Conservation (phyloP, 2,113 vertebrate species). For the Percopsis transmontana region DNA sequence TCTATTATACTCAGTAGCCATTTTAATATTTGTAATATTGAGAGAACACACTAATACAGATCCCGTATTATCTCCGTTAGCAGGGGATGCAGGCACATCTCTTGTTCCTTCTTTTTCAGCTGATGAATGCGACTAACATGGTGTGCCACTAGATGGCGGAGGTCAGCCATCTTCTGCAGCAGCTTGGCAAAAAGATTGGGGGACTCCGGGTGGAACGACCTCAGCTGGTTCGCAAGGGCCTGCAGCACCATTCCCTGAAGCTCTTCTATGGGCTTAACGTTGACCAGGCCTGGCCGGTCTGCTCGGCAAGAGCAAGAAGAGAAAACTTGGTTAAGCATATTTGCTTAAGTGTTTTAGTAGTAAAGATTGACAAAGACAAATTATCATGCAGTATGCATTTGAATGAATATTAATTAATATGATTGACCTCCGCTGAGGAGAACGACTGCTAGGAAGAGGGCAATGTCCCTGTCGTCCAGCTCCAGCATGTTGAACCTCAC, state of each 20-base stretch:
- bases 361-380: too few species aligned
- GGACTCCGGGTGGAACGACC: slow-evolving; percentile 84
- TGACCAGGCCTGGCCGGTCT: slow-evolving; percentile 85
- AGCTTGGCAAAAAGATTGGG: slow-evolving; percentile 88
- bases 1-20: too few species aligned
- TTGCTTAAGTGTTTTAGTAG: too few species aligned
- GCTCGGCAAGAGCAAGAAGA: background rate
- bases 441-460: slow-evolving; percentile 96
- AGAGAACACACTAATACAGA: slow-evolving; percentile 75
- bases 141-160: slow-evolving; percentile 81
- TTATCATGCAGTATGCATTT: too few species aligned
- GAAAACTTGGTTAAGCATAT: background rate
- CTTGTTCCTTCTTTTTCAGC: slow-evolving; percentile 84
- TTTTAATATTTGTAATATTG: background rate
- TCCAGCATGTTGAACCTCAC: slow-evolving; percentile 98
- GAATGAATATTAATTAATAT: too few species aligned
- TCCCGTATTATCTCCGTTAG: slow-evolving; percentile 88
- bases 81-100: slow-evolving; percentile 85
- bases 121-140: slow-evolving; percentile 83
- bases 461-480: slow-evolving; percentile 97
- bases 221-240: slow-evolving; percentile 86
- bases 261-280: slow-evolving; percentile 83
- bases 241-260: slow-evolving; percentile 81
- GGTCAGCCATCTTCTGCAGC: slow-evolving; percentile 87
- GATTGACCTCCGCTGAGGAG: slow-evolving; percentile 95